Evolutionary conservation across 2,888 invertebrate genomes (phyloP), one percentile per base, ranked within the genome.

Genomic region (Sphecodes monilicornis): DNA sequence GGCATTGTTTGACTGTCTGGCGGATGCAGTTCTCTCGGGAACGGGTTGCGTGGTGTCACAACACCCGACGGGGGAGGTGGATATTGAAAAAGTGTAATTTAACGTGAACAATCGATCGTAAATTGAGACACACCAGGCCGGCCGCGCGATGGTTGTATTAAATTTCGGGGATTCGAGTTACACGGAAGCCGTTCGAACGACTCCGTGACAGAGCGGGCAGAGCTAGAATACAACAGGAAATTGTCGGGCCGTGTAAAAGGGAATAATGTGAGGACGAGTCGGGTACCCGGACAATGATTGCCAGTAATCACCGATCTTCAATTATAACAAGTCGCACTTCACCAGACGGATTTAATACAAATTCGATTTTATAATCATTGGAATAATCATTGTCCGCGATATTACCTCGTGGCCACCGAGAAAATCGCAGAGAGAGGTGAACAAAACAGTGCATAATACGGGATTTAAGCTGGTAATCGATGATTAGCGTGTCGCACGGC

Each of bases 211-310:
- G 32, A 10, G 60, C 71, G 46, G 69, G 43, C 54, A 26, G 77
- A 72, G 79, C 70, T 73, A 43, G 74, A 68, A 29, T 54, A 66
- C 82, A 66, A 82, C 88, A 85, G 90, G 88, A 90, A 89, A 90
- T 90, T 90, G 82, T 69, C 82, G 72, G 82, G 11, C 57, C 71
- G 41, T 36, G 57, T 82, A 86, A 86, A 84, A 86, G 75, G 68
- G 73, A 76, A 84, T 78, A 70, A 73, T 46, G 77, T 75, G 72
- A 36, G 74, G 78, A n/a, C 84, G 90, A 82, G 80, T 87, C 88
- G 84, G 73, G 80, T 64, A 32, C 70, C 18, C 2, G 36, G 36
- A 76, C 39, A 69, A 79, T 54, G 66, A 50, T 64, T 46, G 66
- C 43, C 41, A 72, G 76, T 66, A 50, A 76, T 57, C 72, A 79